These are phyloP conservation scores for Trachemys scripta DNA, from an alignment of 2,113 vertebrate genomes.

Conservation along the genomic window DNA sequence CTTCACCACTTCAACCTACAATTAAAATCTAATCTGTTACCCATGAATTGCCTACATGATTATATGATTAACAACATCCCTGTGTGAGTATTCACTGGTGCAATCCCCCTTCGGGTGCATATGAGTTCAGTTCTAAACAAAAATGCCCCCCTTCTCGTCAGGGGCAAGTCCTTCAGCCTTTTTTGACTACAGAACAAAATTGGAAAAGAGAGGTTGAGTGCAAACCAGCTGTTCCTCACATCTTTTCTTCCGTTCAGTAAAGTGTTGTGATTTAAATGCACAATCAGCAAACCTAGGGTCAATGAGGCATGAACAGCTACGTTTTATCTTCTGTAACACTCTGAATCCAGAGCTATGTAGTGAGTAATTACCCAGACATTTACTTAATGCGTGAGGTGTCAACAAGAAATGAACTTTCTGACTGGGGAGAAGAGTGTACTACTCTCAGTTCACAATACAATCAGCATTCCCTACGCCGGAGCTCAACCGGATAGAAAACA, in stretches of 20 bases:
- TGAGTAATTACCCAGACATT: neutral
- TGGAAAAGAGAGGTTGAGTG: neutral
- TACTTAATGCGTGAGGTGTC: neutral
- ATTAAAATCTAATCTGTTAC: too few relatives aligned
- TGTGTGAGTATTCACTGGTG: neutral
- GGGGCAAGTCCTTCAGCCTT: rapidly evolving
- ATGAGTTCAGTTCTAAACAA: rapidly evolving
- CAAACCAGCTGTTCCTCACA: neutral
- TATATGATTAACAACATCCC: too few relatives aligned
- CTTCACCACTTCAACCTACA: too few relatives aligned
- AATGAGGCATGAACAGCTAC: neutral
- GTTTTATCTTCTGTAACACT: neutral
- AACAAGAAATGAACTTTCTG: neutral
- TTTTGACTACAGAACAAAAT: neutral
- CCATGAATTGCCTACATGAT: too few relatives aligned
- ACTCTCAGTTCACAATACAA: neutral
- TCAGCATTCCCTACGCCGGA: neutral
- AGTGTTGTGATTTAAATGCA: neutral
- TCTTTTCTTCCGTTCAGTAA: neutral
- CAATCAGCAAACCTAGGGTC: neutral
- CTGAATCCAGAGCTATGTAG: neutral
- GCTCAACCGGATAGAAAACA: rapidly evolving
- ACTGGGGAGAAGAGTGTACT: neutral
- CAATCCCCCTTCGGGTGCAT: rapidly evolving
- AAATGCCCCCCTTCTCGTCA: neutral